Conservation (phyloP, 2,797 vertebrate genomes). For the Rallus crepitans region DNA sequence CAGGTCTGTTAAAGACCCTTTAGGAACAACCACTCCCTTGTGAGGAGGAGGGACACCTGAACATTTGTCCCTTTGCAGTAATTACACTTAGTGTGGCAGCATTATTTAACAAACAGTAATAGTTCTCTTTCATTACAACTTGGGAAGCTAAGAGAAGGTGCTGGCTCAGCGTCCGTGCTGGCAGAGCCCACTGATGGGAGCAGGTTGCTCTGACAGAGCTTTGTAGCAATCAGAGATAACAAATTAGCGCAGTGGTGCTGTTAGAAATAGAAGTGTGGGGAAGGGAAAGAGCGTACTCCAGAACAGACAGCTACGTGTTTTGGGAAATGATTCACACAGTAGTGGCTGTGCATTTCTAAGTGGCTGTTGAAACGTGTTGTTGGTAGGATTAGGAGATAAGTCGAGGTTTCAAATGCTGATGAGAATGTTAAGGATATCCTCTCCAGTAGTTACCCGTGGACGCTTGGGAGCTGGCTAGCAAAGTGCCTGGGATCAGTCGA, state of each 20-base stretch:
- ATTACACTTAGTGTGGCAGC: accelerated
- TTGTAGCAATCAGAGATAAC: slow-evolving; percentile 32
- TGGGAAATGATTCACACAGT: slow-evolving; percentile 24
- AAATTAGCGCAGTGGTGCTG: not conserved
- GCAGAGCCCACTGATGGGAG: not conserved
- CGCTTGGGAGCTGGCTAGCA: slow-evolving; percentile 37
- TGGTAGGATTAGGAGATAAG: slow-evolving; percentile 67
- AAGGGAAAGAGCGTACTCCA: not conserved
- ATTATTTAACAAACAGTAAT: not conserved
- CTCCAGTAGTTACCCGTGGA: not conserved
- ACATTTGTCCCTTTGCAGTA: not conserved
- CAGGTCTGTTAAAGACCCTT: not conserved
- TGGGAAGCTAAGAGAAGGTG: not conserved
- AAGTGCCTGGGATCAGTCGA: slow-evolving; percentile 20
- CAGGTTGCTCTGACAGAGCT: not conserved
- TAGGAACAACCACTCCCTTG: not conserved
- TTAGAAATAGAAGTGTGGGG: not conserved
- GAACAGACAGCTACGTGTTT: slow-evolving; percentile 43
- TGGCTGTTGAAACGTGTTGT: slow-evolving; percentile 72
- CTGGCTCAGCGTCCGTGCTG: not conserved
- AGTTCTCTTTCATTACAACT: not conserved
- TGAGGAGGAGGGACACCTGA: accelerated
- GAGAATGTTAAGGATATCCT: slow-evolving; percentile 65
- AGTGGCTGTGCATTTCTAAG: slow-evolving; percentile 39
- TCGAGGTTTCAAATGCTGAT: slow-evolving; percentile 62